Conservation (phyloP, 1,140 invertebrate genomes). For the Hetaerina americana region DNA sequence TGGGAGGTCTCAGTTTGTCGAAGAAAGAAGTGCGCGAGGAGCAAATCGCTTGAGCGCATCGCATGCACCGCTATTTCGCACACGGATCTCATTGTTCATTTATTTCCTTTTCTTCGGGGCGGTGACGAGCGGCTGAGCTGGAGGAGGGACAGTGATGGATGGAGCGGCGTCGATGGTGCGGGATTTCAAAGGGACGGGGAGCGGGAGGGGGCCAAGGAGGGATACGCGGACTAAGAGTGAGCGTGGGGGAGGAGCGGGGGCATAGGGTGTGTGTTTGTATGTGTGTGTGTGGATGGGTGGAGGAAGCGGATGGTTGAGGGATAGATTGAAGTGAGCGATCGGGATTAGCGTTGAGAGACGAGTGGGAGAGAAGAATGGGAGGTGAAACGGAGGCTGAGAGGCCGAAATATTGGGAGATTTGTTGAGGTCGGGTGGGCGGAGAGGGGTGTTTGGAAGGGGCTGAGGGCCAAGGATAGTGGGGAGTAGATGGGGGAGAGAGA, state of each 20-base stretch:
- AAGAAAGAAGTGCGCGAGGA: not conserved
- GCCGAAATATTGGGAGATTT: not conserved
- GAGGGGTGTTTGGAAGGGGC: not conserved
- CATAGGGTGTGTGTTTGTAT: too few relatives aligned
- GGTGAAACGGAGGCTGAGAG: not conserved
- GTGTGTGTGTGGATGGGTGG: too few relatives aligned
- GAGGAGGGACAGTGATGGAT: not conserved
- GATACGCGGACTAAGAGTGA: too few relatives aligned
- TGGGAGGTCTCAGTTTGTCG: too few relatives aligned
- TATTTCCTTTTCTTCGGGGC: not conserved
- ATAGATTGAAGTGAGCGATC: not conserved
- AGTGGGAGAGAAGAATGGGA: not conserved
- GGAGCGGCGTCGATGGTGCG: not conserved
- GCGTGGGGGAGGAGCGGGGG: too few relatives aligned
- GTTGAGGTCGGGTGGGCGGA: not conserved
- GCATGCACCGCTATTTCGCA: not conserved
- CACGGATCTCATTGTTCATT: not conserved
- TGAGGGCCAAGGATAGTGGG: too few relatives aligned
- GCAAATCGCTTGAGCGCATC: not conserved
- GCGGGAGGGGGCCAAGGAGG: too few relatives aligned
- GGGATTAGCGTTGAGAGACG: not conserved
- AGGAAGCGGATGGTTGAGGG: not conserved
- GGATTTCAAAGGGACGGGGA: not conserved
- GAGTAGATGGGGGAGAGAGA: too few relatives aligned
- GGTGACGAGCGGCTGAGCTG: not conserved